phyloP scores from a whole-genome alignment of 2,888 invertebrate genomes.

The Crematogaster levior region DNA sequence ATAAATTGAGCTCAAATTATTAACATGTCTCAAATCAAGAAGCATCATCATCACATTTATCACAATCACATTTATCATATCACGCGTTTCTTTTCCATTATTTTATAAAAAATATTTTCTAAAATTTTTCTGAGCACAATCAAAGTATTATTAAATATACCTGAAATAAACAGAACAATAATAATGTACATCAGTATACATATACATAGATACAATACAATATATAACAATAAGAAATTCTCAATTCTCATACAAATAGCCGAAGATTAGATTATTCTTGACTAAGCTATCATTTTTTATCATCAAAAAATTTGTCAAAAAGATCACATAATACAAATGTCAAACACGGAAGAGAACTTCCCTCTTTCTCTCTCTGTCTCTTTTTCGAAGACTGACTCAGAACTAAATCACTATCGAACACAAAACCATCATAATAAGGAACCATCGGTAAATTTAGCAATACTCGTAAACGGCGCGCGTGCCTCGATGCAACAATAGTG shows the following conservation, averaged over 20 bases:
- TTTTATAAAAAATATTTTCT: not conserved
- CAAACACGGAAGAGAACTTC: too few relatives aligned
- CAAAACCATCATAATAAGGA: not conserved
- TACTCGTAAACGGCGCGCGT: conserved; percentile 59
- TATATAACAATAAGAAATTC: too few relatives aligned
- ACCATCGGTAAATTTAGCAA: conserved; percentile 20
- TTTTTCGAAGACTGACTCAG: not conserved
- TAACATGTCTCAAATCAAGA: not conserved
- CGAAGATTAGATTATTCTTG: too few relatives aligned
- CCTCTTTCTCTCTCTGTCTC: not conserved
- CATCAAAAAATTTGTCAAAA: too few relatives aligned
- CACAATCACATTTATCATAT: not conserved
- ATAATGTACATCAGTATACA: too few relatives aligned
- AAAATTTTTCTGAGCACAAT: too few relatives aligned
- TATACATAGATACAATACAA: too few relatives aligned
- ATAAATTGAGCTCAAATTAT: not conserved
- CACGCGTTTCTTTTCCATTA: not conserved
- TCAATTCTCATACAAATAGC: too few relatives aligned
- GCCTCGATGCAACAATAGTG: conserved; percentile 58
- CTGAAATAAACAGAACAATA: too few relatives aligned
- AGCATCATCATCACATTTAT: not conserved
- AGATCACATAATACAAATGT: too few relatives aligned
- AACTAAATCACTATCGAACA: not conserved
- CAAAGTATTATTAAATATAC: too few relatives aligned
- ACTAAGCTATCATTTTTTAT: too few relatives aligned